Evolutionary conservation across 2,888 invertebrate species (phyloP), one percentile per base, ranked within the genome.

Genomic region (Trypoxylon attenuatum): DNA sequence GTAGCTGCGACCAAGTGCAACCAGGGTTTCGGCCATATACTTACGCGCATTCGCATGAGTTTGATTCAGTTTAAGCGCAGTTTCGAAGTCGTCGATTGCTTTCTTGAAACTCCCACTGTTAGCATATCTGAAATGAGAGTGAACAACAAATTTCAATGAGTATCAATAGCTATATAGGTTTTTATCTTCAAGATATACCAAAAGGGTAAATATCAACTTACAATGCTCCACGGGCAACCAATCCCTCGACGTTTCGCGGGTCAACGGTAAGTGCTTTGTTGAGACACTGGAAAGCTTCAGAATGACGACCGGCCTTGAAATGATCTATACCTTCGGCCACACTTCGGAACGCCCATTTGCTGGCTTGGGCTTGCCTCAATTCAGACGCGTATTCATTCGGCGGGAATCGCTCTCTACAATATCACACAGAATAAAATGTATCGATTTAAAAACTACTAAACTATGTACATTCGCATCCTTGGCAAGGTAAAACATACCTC

Each of bases 261-360:
- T 97, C 97, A 78, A 97, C 97, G 85, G 92, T 94, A 49, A 98
- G 88, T 2, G 98, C 98, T 87, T 96, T 96, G 87, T 97, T 97
- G 41, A 97, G 90, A 84, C 96, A 96, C 85, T 96, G 96, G 88
- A 97, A 96, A 29, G 98, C 98, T 89, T 98, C 98, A 0, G 95
- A 93, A 87, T 96, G 96, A 78, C 95, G 91, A 42, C 96, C 96
- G 43, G 94, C 93, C 88, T 98, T 98, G 88, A 97, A 97, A 88
- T 95, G 94, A 83, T 95, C 94, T 80, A 98, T 97, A 19, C 98
- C 98, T 87, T 97, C 96, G n/a, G 96, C 96, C 19, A 98, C 97
- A 83, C 89, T 90, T 86, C 95, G 92, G 88, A 96, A 96, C 1
- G 97, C 97, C 96, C 96, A 96, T 87, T 96, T 96, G 86, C 94